Evolutionary conservation across 2,797 vertebrate genomes (phyloP).

Genomic region (Siniperca scherzeri): DNA sequence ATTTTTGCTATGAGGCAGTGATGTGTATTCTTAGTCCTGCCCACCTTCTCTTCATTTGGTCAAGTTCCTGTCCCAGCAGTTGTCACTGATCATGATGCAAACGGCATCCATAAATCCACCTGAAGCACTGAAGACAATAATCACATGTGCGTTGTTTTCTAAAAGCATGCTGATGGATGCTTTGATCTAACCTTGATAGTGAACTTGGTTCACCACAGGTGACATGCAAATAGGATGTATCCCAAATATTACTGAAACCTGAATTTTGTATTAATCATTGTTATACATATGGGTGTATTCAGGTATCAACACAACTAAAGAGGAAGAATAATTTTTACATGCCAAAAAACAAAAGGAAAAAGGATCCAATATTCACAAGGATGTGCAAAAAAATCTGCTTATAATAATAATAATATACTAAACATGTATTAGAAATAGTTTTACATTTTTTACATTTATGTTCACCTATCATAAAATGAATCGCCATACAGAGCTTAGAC

Average conservation of each 20-base stretch:
- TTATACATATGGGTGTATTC: not conserved
- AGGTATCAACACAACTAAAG: not conserved
- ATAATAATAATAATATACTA: not conserved
- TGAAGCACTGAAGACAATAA: conserved; percentile 17
- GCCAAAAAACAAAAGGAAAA: not conserved
- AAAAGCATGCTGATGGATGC: conserved; percentile 4
- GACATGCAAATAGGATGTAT: not conserved
- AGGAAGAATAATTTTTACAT: not conserved
- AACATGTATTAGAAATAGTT: not conserved
- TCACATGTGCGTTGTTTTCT: conserved; percentile 6
- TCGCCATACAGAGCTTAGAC: conserved; percentile 8
- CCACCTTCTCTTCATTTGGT: conserved; percentile 1
- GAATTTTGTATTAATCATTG: not conserved
- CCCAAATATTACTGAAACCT: conserved; percentile 18
- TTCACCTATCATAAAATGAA: conserved; percentile 36
- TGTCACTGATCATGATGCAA: conserved; percentile 15
- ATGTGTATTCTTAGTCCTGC: not conserved
- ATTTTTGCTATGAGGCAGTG: not conserved
- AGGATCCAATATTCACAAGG: not conserved
- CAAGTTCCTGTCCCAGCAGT: not conserved
- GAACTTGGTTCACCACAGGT: conserved; percentile 1
- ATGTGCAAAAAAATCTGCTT: not conserved
- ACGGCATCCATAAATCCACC: conserved; percentile 17
- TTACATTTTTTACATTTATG: conserved; percentile 5
- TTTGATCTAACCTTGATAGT: conserved; percentile 27